Evolutionary conservation across 1,140 invertebrate species (phyloP).

Genomic region (Thalassaphorura encarpata): DNA sequence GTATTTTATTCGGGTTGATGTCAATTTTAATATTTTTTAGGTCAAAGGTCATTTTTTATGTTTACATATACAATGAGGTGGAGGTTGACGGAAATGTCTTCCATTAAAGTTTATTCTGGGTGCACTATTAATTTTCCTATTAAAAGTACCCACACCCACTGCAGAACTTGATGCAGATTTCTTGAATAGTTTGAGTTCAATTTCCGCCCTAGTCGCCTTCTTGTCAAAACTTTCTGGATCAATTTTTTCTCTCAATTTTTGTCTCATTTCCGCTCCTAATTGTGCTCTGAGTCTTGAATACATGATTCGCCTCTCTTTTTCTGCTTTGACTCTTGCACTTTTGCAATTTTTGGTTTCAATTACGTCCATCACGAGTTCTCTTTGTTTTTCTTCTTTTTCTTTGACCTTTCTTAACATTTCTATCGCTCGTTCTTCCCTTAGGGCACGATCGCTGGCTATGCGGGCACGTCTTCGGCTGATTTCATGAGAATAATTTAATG

Average conservation of each 20-base stretch:
- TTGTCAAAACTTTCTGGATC: constrained; percentile 31
- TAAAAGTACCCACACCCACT: neutral
- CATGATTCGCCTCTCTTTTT: constrained; percentile 24
- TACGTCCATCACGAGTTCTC: constrained; percentile 14
- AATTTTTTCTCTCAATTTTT: constrained; percentile 19
- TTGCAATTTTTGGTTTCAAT: constrained; percentile 30
- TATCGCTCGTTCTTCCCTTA: constrained; percentile 25
- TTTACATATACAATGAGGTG: neutral
- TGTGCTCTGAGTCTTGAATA: constrained; percentile 25
- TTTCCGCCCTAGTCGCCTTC: constrained; percentile 28
- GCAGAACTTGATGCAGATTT: constrained; percentile 1
- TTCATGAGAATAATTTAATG: constrained; percentile 20
- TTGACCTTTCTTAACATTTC: constrained; percentile 23
- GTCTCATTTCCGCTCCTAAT: constrained; percentile 27
- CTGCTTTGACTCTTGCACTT: constrained; percentile 12
- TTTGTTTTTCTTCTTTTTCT: constrained; percentile 22
- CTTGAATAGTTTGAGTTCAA: constrained; percentile 22
- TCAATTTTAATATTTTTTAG: too few relatives aligned
- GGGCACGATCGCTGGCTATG: constrained; percentile 22
- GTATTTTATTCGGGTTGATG: too few relatives aligned
- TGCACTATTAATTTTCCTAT: neutral
- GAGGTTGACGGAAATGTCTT: too few relatives aligned
- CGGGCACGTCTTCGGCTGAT: constrained; percentile 24
- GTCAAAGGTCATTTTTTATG: neutral
- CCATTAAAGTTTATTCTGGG: too few relatives aligned